Conservation (phyloP, 64 coral and sea anemone species). For the Exaiptasia diaphana region DNA sequence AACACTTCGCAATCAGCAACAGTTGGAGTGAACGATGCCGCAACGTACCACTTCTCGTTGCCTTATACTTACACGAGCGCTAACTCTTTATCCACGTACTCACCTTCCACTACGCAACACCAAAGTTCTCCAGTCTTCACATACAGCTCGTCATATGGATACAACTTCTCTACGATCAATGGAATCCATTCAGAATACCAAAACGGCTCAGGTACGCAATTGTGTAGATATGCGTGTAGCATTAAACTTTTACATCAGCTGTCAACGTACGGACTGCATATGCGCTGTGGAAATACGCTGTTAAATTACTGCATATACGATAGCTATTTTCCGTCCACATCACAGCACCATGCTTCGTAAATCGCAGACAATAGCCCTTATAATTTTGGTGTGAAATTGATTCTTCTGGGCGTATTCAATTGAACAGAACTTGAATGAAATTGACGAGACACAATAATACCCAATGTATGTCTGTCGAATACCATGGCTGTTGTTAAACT, state of each 20-base stretch:
- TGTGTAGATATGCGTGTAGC: slow-evolving; percentile 10
- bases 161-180: slow-evolving; percentile 72
- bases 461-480: slow-evolving; percentile 47
- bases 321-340: background rate
- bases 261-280: slow-evolving; percentile 5
- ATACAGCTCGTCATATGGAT: slow-evolving; percentile 81
- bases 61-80: slow-evolving; percentile 71
- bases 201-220: slow-evolving; percentile 35
- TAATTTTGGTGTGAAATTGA: slow-evolving; percentile 3
- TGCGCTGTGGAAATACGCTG: background rate
- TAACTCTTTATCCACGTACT: slow-evolving; percentile 68
- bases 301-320: background rate
- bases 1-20: slow-evolving; percentile 77
- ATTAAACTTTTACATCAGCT: slow-evolving; percentile 36
- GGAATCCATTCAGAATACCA: slow-evolving; percentile 45
- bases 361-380: background rate
- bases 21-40: slow-evolving; percentile 56
- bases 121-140: slow-evolving; percentile 72
- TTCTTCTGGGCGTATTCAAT: slow-evolving; percentile 15
- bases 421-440: slow-evolving; percentile 8
- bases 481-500: slow-evolving; percentile 65
- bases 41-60: slow-evolving; percentile 86
- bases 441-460: background rate
- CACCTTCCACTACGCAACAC: slow-evolving; percentile 67
- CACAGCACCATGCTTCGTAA: background rate